These are phyloP conservation scores for Rotaria sp. DNA, from an alignment of 2,888 invertebrate genomes.

Conservation along the genomic window DNA sequence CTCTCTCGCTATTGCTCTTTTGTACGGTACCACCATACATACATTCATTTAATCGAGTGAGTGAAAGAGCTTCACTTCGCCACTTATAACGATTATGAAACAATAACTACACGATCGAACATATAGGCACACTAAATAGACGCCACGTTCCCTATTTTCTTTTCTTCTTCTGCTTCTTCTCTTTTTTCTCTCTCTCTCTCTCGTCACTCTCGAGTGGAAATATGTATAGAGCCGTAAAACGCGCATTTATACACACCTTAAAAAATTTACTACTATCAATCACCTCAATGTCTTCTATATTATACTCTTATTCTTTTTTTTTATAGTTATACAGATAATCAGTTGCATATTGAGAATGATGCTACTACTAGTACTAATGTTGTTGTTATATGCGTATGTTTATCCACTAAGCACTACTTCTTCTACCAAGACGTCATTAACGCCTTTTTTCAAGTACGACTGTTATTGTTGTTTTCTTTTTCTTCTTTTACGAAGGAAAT, in stretches of 20 bases:
- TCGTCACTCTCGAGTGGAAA: conserved; percentile 7
- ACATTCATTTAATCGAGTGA: conserved; percentile 13
- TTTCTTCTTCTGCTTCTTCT: not conserved
- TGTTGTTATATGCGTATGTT: not conserved
- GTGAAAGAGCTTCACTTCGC: not conserved
- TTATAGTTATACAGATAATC: not conserved
- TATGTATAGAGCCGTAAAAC: not conserved
- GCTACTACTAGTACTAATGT: conserved; percentile 1
- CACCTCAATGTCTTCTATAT: not conserved
- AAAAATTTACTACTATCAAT: not conserved
- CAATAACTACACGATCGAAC: not conserved
- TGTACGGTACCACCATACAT: not conserved
- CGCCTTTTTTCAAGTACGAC: conserved; percentile 3
- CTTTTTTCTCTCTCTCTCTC: not conserved
- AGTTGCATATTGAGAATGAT: conserved; percentile 7
- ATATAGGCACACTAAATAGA: not conserved
- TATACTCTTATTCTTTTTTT: not conserved
- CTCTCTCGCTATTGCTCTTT: not conserved
- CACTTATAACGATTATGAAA: conserved; percentile 4
- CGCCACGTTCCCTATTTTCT: conserved; percentile 4
- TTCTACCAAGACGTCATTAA: not conserved
- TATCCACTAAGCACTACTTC: not conserved
- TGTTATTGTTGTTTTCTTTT: not conserved
- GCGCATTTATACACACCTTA: not conserved
- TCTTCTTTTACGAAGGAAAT: not conserved